Evolutionary conservation across 2,888 invertebrate species (phyloP).

Genomic region (Catocala sponsa): DNA sequence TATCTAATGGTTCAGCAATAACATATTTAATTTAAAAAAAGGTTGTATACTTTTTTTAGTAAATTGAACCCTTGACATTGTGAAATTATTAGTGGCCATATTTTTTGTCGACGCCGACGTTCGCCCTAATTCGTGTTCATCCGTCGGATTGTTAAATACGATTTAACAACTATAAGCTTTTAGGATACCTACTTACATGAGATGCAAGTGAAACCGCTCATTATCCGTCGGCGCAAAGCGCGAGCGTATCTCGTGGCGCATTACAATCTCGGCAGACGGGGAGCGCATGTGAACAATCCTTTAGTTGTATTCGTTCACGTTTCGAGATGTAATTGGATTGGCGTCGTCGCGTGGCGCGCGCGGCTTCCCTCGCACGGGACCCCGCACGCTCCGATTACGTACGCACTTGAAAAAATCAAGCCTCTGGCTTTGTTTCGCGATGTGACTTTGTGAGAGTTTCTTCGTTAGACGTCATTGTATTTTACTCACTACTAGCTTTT

Average conservation of each 20-base stretch:
- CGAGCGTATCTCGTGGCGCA: not conserved
- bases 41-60: no score
- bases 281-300: slow-evolving; percentile 56
- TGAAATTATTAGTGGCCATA: no score
- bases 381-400: slow-evolving; percentile 35
- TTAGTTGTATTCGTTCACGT: slow-evolving; percentile 54
- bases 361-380: slow-evolving; percentile 71
- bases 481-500: no score
- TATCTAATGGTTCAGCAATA: no score
- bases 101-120: no score
- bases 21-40: no score
- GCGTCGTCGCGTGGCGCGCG: slow-evolving; percentile 57
- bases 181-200: no score
- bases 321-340: slow-evolving; percentile 68
- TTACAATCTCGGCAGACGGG: not conserved
- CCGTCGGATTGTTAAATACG: no score
- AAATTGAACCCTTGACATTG: no score
- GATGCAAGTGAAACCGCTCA: not conserved
- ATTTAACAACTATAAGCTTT: no score
- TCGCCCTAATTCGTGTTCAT: no score
- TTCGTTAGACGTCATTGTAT: not conserved
- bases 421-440: not conserved
- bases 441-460: not conserved
- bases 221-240: not conserved
- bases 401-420: slow-evolving; percentile 39